phyloP scores from a whole-genome alignment of 2,113 vertebrate genomes.

The Leptocoma aspasia region DNA sequence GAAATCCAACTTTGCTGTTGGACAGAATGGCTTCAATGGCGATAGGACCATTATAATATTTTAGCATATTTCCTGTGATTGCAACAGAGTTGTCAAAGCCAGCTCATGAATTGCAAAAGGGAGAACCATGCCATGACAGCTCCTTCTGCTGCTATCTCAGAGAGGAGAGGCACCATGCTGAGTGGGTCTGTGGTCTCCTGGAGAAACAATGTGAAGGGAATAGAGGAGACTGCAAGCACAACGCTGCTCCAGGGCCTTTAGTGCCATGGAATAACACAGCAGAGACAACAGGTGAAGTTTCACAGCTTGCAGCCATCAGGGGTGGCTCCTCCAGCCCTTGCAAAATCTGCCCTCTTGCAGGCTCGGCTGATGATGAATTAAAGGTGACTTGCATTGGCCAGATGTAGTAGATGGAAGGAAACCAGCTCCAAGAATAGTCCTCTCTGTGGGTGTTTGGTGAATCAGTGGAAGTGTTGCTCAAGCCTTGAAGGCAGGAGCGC shows the following conservation, averaged over 20 bases:
- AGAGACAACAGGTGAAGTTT: not conserved
- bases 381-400: not conserved
- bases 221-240: not conserved
- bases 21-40: not conserved
- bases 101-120: not conserved
- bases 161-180: not conserved
- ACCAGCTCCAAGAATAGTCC: not conserved
- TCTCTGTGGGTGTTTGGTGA: not conserved
- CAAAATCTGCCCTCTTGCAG: not conserved
- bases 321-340: not conserved
- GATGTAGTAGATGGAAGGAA: not conserved
- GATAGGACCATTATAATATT: not conserved
- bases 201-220: not conserved
- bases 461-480: not conserved
- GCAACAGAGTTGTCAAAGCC: not conserved
- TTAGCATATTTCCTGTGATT: not conserved
- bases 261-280: accelerated
- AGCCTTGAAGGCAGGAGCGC: not conserved
- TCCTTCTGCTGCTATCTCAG: accelerated
- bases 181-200: accelerated
- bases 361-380: accelerated
- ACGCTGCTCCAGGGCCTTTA: not conserved
- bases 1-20: not conserved
- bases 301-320: not conserved
- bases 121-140: not conserved